phyloP scores from a whole-genome alignment of 1,140 invertebrate species.

The Drepana arcuata region DNA sequence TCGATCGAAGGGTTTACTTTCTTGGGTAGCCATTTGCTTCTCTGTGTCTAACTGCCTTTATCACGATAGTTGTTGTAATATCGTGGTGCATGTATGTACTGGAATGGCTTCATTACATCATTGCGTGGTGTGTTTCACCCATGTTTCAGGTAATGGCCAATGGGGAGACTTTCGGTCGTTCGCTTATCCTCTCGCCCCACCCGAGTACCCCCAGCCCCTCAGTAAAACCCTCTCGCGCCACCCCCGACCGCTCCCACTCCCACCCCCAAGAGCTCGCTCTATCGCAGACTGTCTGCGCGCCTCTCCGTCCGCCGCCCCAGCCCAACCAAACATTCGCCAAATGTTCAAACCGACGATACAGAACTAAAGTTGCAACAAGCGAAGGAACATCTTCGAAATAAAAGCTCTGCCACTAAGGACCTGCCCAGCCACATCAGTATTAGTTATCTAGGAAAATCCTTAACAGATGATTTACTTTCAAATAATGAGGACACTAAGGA shows the following conservation, averaged over 20 bases:
- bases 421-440: conserved; percentile 40
- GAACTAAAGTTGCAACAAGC: conserved; percentile 44
- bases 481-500: conserved; percentile 28
- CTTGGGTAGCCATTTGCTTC: conserved; percentile 28
- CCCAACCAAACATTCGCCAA: conserved; percentile 29
- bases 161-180: conserved; percentile 72
- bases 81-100: conserved; percentile 60
- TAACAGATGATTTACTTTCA: conserved; percentile 34
- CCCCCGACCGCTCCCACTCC: conserved; percentile 55
- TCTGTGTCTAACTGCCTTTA: conserved; percentile 48
- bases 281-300: conserved; percentile 58
- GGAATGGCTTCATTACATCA: conserved; percentile 72
- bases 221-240: conserved; percentile 38
- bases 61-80: conserved; percentile 39
- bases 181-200: conserved; percentile 65
- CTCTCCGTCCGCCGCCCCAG: conserved; percentile 49
- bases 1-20: conserved; percentile 6
- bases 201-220: conserved; percentile 44
- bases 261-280: conserved; percentile 61
- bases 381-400: conserved; percentile 38
- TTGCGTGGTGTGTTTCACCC: conserved; percentile 72
- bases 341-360: conserved; percentile 29
- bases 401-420: conserved; percentile 31
- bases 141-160: conserved; percentile 73
- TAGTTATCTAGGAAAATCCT: conserved; percentile 48